Percentiles rank a stretch among this genome's conserved stretches.
These are phyloP conservation scores for Phylloscopus trochilus DNA, from an alignment of 2,113 vertebrate species.

Conservation along the genomic window DNA sequence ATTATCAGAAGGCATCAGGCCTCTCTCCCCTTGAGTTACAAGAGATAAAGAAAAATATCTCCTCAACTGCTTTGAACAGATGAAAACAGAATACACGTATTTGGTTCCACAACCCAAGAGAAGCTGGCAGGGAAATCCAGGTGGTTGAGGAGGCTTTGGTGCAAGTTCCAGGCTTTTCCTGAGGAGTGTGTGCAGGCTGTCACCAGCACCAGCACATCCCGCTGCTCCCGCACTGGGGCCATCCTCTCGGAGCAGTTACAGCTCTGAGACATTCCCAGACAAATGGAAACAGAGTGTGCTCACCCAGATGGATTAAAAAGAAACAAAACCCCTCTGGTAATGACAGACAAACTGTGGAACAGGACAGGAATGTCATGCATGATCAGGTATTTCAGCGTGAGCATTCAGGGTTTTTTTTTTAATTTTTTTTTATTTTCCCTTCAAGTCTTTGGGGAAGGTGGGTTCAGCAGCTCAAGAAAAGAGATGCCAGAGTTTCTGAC, in stretches of 20 bases:
- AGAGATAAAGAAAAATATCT: too few relatives aligned
- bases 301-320: constrained; percentile 1
- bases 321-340: not conserved
- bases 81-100: too few relatives aligned
- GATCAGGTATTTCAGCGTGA: constrained; percentile 44
- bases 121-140: not conserved
- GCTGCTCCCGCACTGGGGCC: not conserved
- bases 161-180: not conserved
- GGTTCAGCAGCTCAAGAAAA: constrained; percentile 76
- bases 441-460: constrained; percentile 74
- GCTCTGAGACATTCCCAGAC: constrained; percentile 35
- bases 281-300: constrained; percentile 48
- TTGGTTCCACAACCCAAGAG: too few relatives aligned
- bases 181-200: not conserved
- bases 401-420: not conserved
- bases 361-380: constrained; percentile 56
- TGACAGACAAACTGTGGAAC: constrained; percentile 52
- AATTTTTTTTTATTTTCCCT: constrained; percentile 56
- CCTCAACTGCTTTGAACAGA: too few relatives aligned
- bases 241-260: not conserved
- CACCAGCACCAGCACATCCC: not conserved
- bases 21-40: too few relatives aligned
- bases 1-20: too few relatives aligned
- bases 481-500: constrained; percentile 76
- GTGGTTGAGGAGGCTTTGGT: not conserved